Evolutionary conservation across 1,140 invertebrate species (phyloP), one percentile per base, ranked within the genome.

Genomic region (Ostrea edulis): DNA sequence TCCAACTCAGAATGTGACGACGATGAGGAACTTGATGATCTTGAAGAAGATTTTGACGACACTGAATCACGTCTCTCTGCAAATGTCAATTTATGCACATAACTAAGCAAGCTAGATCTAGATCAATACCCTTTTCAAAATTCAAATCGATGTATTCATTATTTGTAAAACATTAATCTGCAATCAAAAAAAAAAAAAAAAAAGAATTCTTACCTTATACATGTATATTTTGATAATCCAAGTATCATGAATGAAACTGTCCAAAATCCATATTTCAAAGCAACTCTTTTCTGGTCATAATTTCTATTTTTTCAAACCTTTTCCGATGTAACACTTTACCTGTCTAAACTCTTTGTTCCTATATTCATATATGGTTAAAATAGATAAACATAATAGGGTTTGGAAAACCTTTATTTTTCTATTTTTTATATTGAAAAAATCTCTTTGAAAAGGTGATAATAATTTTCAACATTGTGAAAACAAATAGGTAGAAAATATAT

Each of bases 1-100:
- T 81, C 68, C 44, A 54, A 83, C 22, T 82, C 54, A 35, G 68
- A 77, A 11, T 68, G 65, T n/a, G 86, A 87, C 52, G 86, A 65
- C 7, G 81, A 87, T 0, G 86, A 68, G 9, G 84, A 86, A 0
- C 52, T 54, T 9, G 85, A 87, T 11, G 86, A 87, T 65, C 54
- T 85, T 85, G 84, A 85, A 85, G 84, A 85, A 9, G 68, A 83
- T 52, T 53, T 51, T 51, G 82, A 83, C 0, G 82, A 83, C 11
- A 14, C 82, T 9, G 44, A 52, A 17, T 83, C 44, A 7, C 22
- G 53, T 83, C 29, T 83, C 25, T 83, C 82, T 53, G 44, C 29
- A 35, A 77, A 5, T 11, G n/a, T 14, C n/a, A 11, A 62, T 44
- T 44, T 44, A 44, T 44, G 35, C 35, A 44, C 35, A 44, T 44